phyloP scores from a whole-genome alignment of 2,888 invertebrate species.

The Temnothorax rugatulus region DNA sequence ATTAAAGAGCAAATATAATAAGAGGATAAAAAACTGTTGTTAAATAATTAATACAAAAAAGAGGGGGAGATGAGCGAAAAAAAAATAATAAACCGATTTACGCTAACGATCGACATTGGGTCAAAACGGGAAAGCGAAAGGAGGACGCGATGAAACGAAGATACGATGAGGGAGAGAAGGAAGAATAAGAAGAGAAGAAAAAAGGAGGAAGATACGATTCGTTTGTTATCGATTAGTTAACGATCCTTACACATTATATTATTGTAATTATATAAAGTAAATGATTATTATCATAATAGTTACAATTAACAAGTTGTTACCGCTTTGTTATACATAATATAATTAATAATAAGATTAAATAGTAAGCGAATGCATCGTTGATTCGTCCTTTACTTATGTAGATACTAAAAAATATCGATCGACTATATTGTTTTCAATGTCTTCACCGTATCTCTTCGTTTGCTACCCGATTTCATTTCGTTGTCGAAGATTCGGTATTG shows the following conservation, averaged over 20 bases:
- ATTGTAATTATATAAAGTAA: conserved; percentile 85
- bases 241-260: conserved; percentile 84
- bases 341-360: conserved; percentile 85
- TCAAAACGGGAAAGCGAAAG: conserved; percentile 64
- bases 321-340: conserved; percentile 86
- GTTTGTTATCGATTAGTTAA: conserved; percentile 83
- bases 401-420: conserved; percentile 77
- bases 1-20: conserved; percentile 82
- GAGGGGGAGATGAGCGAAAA: conserved; percentile 56
- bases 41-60: conserved; percentile 78
- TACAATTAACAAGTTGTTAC: conserved; percentile 86
- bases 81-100: conserved; percentile 68
- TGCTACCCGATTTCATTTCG: conserved; percentile 79
- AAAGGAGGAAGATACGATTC: conserved; percentile 77
- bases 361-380: conserved; percentile 82
- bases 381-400: conserved; percentile 84
- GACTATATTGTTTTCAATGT: conserved; percentile 81
- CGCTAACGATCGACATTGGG: conserved; percentile 75
- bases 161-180: conserved; percentile 55
- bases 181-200: conserved; percentile 57
- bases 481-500: conserved; percentile 81
- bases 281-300: conserved; percentile 85
- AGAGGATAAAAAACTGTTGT: conserved; percentile 78
- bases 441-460: conserved; percentile 79
- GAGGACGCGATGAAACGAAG: conserved; percentile 26